Evolutionary conservation across 2,797 vertebrate genomes (phyloP).

Genomic region (Morus bassanus): DNA sequence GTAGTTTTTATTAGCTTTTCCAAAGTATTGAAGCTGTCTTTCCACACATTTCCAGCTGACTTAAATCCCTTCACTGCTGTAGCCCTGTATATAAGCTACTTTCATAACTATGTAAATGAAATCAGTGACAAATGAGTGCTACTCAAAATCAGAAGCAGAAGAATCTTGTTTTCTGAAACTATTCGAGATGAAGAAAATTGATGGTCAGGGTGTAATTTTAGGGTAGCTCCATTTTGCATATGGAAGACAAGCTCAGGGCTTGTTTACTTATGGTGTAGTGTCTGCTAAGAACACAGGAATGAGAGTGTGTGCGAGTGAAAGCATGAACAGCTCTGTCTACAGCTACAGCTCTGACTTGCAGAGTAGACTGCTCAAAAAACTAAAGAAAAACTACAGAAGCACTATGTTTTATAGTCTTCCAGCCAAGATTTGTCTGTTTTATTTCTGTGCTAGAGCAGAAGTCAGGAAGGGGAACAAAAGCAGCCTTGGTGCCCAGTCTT

Average conservation of each 20-base stretch:
- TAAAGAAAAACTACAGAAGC: background rate
- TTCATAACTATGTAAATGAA: background rate
- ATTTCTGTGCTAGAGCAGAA: background rate
- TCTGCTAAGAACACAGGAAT: background rate
- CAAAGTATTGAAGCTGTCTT: background rate
- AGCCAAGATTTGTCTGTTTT: background rate
- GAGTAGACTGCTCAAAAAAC: background rate
- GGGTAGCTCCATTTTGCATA: background rate
- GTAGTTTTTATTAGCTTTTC: background rate
- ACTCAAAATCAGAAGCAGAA: background rate
- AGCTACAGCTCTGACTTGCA: background rate
- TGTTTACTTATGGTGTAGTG: background rate
- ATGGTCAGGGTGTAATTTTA: background rate
- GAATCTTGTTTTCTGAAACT: background rate
- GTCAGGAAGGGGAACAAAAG: background rate
- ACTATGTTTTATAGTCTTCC: background rate
- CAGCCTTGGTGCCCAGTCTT: background rate
- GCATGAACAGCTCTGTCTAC: background rate
- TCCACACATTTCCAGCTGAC: background rate
- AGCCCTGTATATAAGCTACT: background rate
- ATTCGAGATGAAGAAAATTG: background rate
- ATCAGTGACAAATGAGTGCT: background rate
- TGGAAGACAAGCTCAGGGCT: background rate
- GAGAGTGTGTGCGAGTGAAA: background rate
- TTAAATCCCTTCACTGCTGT: background rate